Base-by-base conservation (phyloP, 2,113 vertebrate species). In the Scophthalmus maximus region DNA sequence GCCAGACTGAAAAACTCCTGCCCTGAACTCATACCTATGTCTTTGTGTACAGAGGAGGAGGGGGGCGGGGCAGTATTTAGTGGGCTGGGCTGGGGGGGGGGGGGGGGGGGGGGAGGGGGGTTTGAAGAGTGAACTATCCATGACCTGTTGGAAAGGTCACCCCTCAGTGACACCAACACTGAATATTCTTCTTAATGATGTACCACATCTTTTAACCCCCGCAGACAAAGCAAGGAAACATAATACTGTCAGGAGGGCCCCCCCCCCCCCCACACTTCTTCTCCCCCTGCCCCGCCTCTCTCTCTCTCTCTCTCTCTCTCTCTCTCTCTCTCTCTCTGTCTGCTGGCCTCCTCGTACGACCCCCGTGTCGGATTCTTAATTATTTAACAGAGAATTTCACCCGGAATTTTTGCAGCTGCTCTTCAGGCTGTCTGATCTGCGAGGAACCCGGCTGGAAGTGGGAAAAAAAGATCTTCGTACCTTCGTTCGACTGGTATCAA, bases 121-220 rank as follows among this genome's bases (percentile, higher is more conserved):
- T 30, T 64, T 68, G 77, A 76, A 69, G 78, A 50, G 57, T 92
- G 91, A 93, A 92, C 92, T 92, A 86, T 88, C 64, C 60, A 47
- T 90, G 91, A 93, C 92, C 90, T 86, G 76, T 78, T 64, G 30
- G 69, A 65, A 56, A 73, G 85, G 88, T 88, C 86, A 85, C 66
- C 80, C 68, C 61, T 82, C 83, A 69, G 86, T 81, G 78, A 87
- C 80, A 81, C 72, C 15, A 30, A 79, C 66, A 57, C 69, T 89
- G 87, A 90, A 90, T 86, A 88, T 86, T 90, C 81, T 20, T 71
- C 84, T 74, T 89, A 89, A 88, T 89, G 88, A 92, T 84, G 76
- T 75, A 84, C 73, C 83, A 81, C 10, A 51, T 88, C 82, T 87
- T 88, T 89, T 86, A 91, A 88, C 81, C 76, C 80, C 81, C 18